Conservation (phyloP, 2,888 invertebrate genomes). For the Tetheella fluctuosa region DNA sequence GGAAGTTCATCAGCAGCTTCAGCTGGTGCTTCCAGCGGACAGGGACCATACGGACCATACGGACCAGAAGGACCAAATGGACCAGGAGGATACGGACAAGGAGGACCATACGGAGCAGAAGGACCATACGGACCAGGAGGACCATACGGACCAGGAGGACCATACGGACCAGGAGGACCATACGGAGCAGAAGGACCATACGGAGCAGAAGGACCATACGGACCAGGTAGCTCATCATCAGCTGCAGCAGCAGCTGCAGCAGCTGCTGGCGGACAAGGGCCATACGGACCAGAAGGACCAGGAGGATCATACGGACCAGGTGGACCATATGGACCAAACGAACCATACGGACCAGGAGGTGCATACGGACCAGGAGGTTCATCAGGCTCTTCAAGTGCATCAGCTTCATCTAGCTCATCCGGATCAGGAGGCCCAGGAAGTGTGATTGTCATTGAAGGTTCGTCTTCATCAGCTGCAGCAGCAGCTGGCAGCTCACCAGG, state of each 20-base stretch:
- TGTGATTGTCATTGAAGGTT: no score
- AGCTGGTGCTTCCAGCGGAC: slow-evolving; percentile 12
- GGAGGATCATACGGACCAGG: no score
- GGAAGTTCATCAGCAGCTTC: slow-evolving; percentile 17
- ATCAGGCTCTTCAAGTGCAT: no score
- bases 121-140: slow-evolving; percentile 14
- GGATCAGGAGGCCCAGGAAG: no score
- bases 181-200: slow-evolving; percentile 8
- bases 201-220: slow-evolving; percentile 18
- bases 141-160: slow-evolving; percentile 9
- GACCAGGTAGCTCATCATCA: background rate
- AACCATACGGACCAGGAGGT: no score
- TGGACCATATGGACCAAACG: no score
- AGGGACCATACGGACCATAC: slow-evolving; percentile 19
- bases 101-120: slow-evolving; percentile 1
- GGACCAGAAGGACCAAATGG: slow-evolving; percentile 15
- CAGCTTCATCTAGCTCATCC: no score
- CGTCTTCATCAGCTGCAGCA: no score
- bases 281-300: no score
- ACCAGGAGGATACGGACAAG: slow-evolving; percentile 6
- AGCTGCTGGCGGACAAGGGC: background rate
- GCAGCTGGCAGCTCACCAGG: no score
- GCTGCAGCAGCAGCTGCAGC: slow-evolving; percentile 12
- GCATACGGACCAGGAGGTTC: no score
- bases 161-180: background rate